A percentile compares a stretch with the other conserved stretches of the same genome.
These are phyloP conservation scores for Leucosticte australis DNA, from an alignment of 2,113 vertebrate genomes.

Conservation along the genomic window DNA sequence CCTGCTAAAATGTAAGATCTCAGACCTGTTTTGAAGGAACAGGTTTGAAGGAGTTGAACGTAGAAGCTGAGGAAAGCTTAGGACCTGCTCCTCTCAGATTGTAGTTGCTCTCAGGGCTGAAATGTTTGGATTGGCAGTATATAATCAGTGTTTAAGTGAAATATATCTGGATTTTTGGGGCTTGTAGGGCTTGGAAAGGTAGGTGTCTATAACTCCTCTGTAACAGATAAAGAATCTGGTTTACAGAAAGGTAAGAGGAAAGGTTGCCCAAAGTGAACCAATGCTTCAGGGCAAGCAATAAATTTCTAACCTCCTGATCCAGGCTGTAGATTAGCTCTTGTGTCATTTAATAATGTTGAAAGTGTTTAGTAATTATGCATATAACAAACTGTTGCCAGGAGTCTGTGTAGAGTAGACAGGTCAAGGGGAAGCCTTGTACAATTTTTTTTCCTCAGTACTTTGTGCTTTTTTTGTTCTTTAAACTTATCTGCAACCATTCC, in stretches of 20 bases:
- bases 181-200: neutral
- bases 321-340: neutral
- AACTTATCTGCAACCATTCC: neutral
- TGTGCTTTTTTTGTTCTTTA: neutral
- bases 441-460: neutral
- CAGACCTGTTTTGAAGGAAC: neutral
- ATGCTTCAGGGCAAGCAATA: neutral
- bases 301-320: neutral
- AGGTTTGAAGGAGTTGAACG: neutral
- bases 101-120: neutral
- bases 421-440: neutral
- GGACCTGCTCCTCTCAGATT: neutral
- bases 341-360: neutral
- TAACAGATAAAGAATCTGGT: neutral
- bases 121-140: neutral
- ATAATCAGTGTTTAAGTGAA: neutral
- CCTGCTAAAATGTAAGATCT: neutral
- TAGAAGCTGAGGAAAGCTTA: neutral
- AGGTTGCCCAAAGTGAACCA: neutral
- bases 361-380: neutral
- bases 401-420: neutral
- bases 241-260: neutral
- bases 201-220: neutral
- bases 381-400: neutral
- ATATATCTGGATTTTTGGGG: neutral